Evolutionary conservation across 1,140 invertebrate species (phyloP), one percentile per base, ranked within the genome.

Genomic region (Paracyclopina nana): DNA sequence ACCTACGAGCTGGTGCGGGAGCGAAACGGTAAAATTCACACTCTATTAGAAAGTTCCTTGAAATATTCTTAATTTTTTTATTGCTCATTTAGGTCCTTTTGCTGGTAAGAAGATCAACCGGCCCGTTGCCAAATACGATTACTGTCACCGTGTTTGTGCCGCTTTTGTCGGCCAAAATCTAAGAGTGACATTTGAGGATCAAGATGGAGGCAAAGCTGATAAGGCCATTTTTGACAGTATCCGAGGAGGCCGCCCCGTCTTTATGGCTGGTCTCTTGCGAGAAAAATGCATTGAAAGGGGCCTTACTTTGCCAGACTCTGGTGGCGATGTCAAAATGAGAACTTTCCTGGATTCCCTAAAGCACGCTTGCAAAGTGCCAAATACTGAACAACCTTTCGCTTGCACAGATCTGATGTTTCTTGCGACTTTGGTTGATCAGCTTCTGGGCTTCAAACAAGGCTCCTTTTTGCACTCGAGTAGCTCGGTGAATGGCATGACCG

Each of bases 321-420:
- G 46, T 27, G 46, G 46, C 6, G 27, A 29, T 29, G 46, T 48
- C 9, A 48, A 29, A 14, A 48, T 48, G 46, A 48, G 29, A 28
- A 9, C n/a, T n/a, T 48, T 48, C 27, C 25, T 48, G 24, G 46
- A 48, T 20, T 48, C 46, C n/a, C 46, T 48, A n/a, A 25, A 48
- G 22, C 46, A 48, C 27, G 46, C 46, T 8, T 48, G 46, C 46
- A 48, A 48, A 29, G 46, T 48, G 4, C 22, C 27, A 3, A 48
- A 48, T 28, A 48, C 46, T 5, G 46, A 48, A 14, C 46, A 48
- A 20, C 46, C 46, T 16, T 48, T 26, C 26, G 46, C 24, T 11
- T 48, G 46, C 22, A 27, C 29, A 2, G 46, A 48, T 20, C 22
- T 48, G 24, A 48, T 48, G 46, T 38, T 16, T 8, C 20, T 38